Percentiles rank a stretch among this genome's conserved stretches.
These are phyloP conservation scores for Baryphthengus martii DNA, from an alignment of 2,113 vertebrate genomes.

Conservation along the genomic window DNA sequence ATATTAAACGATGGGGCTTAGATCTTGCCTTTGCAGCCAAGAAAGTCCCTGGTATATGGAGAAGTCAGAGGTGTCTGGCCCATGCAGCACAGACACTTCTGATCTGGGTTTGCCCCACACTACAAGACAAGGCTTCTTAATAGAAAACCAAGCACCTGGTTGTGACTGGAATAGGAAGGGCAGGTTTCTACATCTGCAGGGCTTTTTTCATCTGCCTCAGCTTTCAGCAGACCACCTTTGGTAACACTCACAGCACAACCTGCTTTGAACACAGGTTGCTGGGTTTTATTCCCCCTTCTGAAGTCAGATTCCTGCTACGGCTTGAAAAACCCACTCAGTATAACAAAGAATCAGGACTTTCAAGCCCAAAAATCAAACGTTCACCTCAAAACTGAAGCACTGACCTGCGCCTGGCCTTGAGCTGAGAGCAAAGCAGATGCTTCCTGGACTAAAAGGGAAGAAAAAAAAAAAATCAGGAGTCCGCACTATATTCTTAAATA, in stretches of 20 bases:
- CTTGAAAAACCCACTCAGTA: neutral
- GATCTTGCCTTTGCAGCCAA: neutral
- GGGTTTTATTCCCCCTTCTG: neutral
- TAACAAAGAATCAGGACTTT: neutral
- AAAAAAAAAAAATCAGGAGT: slow-evolving; percentile 60
- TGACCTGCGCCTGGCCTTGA: neutral
- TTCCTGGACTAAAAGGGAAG: neutral
- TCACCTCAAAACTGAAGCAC: neutral
- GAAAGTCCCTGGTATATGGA: too few species aligned
- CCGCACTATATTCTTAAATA: slow-evolving; percentile 85
- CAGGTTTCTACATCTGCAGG: neutral
- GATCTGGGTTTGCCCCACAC: fast-evolving
- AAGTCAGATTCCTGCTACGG: neutral
- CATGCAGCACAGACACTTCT: fast-evolving
- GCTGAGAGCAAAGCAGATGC: neutral
- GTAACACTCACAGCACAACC: neutral
- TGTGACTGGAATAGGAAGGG: neutral
- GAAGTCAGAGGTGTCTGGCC: neutral
- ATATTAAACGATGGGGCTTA: neutral
- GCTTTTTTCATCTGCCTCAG: neutral
- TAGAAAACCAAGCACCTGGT: neutral
- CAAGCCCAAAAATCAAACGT: neutral
- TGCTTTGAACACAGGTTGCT: neutral
- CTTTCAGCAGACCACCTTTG: neutral
- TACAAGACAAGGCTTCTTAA: neutral